Evolutionary conservation across 53 echinoderm and acorn worm species (phyloP), one percentile per base, ranked within the genome.

Genomic region (Luidia sarsii): DNA sequence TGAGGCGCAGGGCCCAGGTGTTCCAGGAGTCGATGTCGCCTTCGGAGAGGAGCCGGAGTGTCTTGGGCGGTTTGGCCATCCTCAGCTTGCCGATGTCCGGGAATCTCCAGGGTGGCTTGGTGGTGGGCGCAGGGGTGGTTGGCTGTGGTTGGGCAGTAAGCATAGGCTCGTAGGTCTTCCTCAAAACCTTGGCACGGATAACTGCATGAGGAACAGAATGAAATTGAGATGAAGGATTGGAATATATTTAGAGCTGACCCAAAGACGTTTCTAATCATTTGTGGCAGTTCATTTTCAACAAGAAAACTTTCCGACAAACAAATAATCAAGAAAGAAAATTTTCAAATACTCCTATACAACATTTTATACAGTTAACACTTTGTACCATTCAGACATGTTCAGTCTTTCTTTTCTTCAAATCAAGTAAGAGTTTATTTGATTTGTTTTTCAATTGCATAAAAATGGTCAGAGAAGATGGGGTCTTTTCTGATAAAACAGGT

Each of bases 31-130:
- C 70, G 68, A 70, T 62, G 20, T 86, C 62, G 0, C 57, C 28
- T 19, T 52, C 72, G 1, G 71, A 35, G 7, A 69, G 49, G 32
- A 8, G 29, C 8, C 32, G 46, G 24, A 48, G 83, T 2, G 7
- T 48, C 54, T 84, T 71, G 64, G 84, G 84, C 18, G 64, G 84
- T 64, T 84, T 73, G 50, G 84, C 84, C 84, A 84, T 84, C 39
- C 84, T 50, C 28, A 84, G 65, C 28, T 73, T 84, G 28, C 72
- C 48, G 0, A 62, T 48, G 3, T 20, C 39, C 1, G 73, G 57
- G 51, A 84, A 64, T 32, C 19, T 60, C 77, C 77, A 77, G 16
- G 39, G 60, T 3, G 77, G 77, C 19, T 77, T 77, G 30, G 77
- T 77, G 9, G 73, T 67, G 5, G 72, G 72, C 36, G 50, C 50